Base-by-base conservation (phyloP, 30 jellyfish, hydroid and myxozoan genomes). In the Catostylus mosaicus region DNA sequence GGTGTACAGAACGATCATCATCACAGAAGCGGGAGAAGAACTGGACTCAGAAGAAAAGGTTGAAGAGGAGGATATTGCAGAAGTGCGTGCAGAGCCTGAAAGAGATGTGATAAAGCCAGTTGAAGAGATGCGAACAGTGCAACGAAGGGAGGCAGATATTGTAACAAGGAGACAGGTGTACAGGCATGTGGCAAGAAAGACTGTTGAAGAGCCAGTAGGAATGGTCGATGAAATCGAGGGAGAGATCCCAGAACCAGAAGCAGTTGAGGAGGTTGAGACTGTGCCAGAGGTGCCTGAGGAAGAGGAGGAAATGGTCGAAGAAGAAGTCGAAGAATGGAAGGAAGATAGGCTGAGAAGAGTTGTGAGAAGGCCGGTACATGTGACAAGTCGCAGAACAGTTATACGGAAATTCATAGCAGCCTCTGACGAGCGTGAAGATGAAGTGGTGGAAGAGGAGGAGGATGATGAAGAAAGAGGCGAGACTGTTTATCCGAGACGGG, bases 351-450 rank as follows among this genome's bases (percentile, higher is more conserved):
- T 48, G 59, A 74, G 92, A 38, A 30, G 88, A 60, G 88, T 78
- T 38, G 94, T 78, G 29, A 67, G 92, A 45, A 46, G 89, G 70
- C 93, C 96, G 30, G 82, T 87, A 64, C 79, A 36, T 57, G 74
- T 76, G 89, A 78, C 94, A 36, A 77, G 83, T 46, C 78, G 87
- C 45, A 78, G 84, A 56, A 87, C 92, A 19, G 89, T 78, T 24
- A 69, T 77, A 18, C 51, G 93, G 51, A 72, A 72, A 61, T 35
- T 57, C 29, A 89, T 78, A 56, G 87, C 87, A 71, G 77, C 87
- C 14, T 64, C 94, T 24, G 84, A 65, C 62, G 96, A 91, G 37
- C 47, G 65, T 18, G 93, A 78, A 18, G 67, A 3, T 14, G 70
- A 76, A 67, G 75, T 27, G 47, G 85, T 4, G 35, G 76, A 59